Evolutionary conservation across 2,113 vertebrate genomes (phyloP).

Genomic region (Syngnathoides biaculeatus): DNA sequence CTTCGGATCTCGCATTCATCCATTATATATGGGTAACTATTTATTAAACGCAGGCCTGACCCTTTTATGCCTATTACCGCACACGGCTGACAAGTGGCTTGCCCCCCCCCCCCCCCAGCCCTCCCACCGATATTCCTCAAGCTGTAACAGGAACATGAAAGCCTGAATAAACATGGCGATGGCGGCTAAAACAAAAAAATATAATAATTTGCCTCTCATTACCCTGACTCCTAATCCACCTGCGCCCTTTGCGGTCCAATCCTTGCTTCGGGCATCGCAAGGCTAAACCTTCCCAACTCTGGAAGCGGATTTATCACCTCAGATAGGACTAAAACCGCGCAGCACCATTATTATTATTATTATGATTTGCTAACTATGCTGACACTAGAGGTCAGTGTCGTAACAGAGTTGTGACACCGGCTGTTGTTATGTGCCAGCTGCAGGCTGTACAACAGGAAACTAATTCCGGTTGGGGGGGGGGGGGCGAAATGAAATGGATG

Average conservation of each 20-base stretch:
- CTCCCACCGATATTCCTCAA: conserved; percentile 65
- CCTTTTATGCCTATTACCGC: conserved; percentile 75
- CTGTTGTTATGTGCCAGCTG: not conserved
- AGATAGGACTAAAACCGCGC: conserved; percentile 59
- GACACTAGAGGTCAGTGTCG: conserved; percentile 96
- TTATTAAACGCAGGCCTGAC: conserved; percentile 82
- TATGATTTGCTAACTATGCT: conserved; percentile 17
- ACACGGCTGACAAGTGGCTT: conserved; percentile 14
- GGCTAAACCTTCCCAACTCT: conserved; percentile 57
- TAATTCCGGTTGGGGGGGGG: too few species aligned
- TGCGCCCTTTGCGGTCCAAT: conserved; percentile 66
- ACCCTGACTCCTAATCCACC: conserved; percentile 69
- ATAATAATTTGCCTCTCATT: conserved; percentile 64
- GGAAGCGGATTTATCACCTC: conserved; percentile 66
- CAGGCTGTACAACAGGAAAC: conserved; percentile 21
- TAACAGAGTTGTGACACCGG: conserved; percentile 75
- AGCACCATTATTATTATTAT: too few species aligned
- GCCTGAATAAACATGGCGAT: conserved; percentile 24
- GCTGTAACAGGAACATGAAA: conserved; percentile 49
- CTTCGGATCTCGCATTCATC: conserved; percentile 70
- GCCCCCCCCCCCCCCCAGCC: conserved; percentile 59
- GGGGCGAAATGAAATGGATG: conserved; percentile 72
- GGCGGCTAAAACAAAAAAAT: conserved; percentile 60
- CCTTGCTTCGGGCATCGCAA: conserved; percentile 59
- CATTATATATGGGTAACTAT: conserved; percentile 82